Conservation (phyloP, 1,140 invertebrate genomes). For the Asobara japonica region DNA sequence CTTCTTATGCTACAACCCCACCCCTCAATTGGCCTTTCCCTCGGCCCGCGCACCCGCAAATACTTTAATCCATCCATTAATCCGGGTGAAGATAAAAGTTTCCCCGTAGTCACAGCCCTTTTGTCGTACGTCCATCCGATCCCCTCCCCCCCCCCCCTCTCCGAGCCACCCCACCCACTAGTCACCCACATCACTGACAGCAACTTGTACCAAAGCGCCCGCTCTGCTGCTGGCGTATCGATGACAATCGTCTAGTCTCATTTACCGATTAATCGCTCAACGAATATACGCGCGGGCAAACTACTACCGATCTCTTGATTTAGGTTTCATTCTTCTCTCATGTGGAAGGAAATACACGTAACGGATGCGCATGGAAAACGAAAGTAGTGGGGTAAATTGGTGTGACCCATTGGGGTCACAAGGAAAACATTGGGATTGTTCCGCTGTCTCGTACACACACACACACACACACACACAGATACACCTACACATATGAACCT, state of each 20-base stretch:
- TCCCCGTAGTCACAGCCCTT: conserved; percentile 60
- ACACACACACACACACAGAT: too few species aligned
- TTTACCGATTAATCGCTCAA: conserved; percentile 21
- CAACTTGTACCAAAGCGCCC: conserved; percentile 25
- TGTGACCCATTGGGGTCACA: too few species aligned
- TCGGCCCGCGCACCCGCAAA: conserved; percentile 51
- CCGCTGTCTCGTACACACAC: too few species aligned
- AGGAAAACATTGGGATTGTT: too few species aligned
- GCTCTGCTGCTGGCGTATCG: conserved; percentile 24
- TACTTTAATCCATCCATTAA: conserved; percentile 68
- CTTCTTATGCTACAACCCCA: conserved; percentile 5
- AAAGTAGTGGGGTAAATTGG: too few species aligned
- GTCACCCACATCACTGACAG: conserved; percentile 34
- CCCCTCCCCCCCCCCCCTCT: not conserved
- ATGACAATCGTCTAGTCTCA: conserved; percentile 26
- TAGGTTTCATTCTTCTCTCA: not conserved
- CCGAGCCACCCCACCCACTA: not conserved
- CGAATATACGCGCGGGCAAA: not conserved
- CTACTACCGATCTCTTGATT: not conserved
- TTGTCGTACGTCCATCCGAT: conserved; percentile 55
- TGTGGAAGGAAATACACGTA: too few species aligned
- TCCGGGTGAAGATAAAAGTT: conserved; percentile 65
- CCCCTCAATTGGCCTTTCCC: conserved; percentile 1
- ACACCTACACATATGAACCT: too few species aligned
- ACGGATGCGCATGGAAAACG: too few species aligned